Evolutionary conservation across 92 coral and sea anemone genomes (phyloP).

Genomic region (Bergia sp.): DNA sequence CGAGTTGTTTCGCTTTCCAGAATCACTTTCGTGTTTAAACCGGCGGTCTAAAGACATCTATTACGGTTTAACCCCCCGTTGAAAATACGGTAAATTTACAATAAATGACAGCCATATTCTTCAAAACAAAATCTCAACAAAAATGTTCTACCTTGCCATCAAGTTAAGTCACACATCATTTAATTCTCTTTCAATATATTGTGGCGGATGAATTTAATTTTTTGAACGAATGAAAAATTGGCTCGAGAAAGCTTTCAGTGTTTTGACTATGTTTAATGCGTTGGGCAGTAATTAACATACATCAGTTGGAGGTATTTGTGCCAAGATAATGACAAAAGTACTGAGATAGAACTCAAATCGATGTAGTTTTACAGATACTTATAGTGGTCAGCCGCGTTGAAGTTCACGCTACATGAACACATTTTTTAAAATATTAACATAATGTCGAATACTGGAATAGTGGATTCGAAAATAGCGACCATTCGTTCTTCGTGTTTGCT

Average conservation of each 20-base stretch:
- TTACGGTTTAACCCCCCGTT: constrained; percentile 43
- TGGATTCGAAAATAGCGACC: background rate
- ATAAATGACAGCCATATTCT: constrained; percentile 27
- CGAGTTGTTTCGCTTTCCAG: constrained; percentile 18
- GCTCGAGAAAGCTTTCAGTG: constrained; percentile 4
- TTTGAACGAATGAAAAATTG: constrained; percentile 8
- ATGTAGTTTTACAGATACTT: background rate
- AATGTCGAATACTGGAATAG: background rate
- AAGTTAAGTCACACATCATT: constrained; percentile 44
- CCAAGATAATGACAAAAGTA: constrained; percentile 22
- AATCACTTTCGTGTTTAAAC: constrained; percentile 35
- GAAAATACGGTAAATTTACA: constrained; percentile 38
- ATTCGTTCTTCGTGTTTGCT: constrained; percentile 16
- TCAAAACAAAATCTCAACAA: background rate
- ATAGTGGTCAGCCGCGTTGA: constrained; percentile 1
- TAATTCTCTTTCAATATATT: constrained; percentile 33
- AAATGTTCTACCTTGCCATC: background rate
- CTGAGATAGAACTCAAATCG: constrained; percentile 12
- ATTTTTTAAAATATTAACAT: constrained; percentile 32
- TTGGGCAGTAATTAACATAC: constrained; percentile 38
- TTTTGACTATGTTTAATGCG: constrained; percentile 35
- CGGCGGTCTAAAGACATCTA: constrained; percentile 28
- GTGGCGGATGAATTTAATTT: constrained; percentile 44
- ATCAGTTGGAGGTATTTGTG: constrained; percentile 40
- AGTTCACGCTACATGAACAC: constrained; percentile 3